Base-by-base conservation (phyloP, 2,797 vertebrate genomes). In the Pseudomugil gertrudae region DNA sequence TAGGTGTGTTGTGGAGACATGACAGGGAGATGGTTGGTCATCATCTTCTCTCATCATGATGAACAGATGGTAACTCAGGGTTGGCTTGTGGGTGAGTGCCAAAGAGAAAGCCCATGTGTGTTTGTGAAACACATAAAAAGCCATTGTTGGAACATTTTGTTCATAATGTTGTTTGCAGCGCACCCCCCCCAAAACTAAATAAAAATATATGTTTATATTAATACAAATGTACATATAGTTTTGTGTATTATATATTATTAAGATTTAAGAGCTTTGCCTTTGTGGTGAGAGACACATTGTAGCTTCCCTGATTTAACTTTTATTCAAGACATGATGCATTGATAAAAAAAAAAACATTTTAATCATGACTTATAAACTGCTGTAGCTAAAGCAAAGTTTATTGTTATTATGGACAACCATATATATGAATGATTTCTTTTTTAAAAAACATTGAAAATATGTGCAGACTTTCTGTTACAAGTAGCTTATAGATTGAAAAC, bases 51-150 rank as follows among this genome's bases (percentile, higher is more conserved):
- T 81, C 84, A 66, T 89, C 87, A 82, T 57, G 60, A 78, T 66
- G 87, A 93, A 91, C 93, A 94, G 93, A 94, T 94, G 94, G 93
- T 90, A 88, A 84, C 90, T 88, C 85, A 88, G 89, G 80, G 89
- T 87, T 92, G 80, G 91, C 74, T 89, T 48, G 76, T 89, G 85
- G 84, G 79, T 63, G 59, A 82, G 75, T 81, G 92, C 92, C 92
- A 93, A 86, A 72, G 85, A 89, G 76, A 87, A 86, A 81, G 72
- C 69, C 79, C 69, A 62, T 86, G 80, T 83, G 75, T 84, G 70
- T n/a, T n/a, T 84, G 66, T 84, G 56, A 86, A 62, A 80, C 54
- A 83, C 68, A 77, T 64, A 66, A 57, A 73, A 79, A 79, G 48
- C 77, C 70, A 80, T 81, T 86, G 69, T 77, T 73, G 56, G 64